Base-by-base conservation (phyloP, 1,140 invertebrate genomes). In the Paramacrobiotus metropolitanus region DNA sequence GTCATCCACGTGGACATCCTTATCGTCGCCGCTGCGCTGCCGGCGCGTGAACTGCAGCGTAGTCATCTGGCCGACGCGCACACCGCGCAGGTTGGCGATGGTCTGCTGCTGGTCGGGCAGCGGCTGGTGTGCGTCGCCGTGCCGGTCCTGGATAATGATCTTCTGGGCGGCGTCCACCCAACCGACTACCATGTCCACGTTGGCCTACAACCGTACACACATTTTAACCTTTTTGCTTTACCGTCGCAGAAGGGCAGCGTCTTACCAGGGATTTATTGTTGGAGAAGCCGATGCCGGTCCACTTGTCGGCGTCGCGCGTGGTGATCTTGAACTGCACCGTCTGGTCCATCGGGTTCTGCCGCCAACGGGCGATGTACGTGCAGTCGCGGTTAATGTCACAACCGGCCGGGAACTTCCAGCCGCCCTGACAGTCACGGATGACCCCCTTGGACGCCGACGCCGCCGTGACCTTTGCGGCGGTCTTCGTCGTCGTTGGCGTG, bases 211-310 rank as follows among this genome's bases (percentile, higher is more conserved):
- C 15, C 9, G 34, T 9, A 40, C 34, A 40, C 34, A 40, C 34
- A 9, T 40, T 40, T 40, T n/a, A 9, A 40, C n/a, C n/a, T n/a
- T n/a, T n/a, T n/a, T n/a, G n/a, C n/a, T n/a, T n/a, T n/a, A n/a
- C n/a, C n/a, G n/a, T n/a, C n/a, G n/a, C n/a, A n/a, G n/a, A n/a
- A n/a, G n/a, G n/a, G n/a, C n/a, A 15, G 24, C 4, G 48, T 9
- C 48, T 55, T 24, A 55, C 48, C 4, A 55, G 24, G 48, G 15
- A 20, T 24, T 55, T 55, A 9, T 88, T 82, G 61, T 86, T 77
- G 30, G 86, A 89, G 72, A 95, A 92, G 18, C 84, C 90, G 64
- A 95, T 86, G 1, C 90, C 92, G 1, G 89, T 92, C 92, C 92
- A 96, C 18, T 79, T 78, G 63, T 88, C 81, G 0, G 78, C 81